Percentiles rank a stretch among this genome's conserved stretches.
Evolutionary conservation across 53 echinoderm and acorn worm genomes (phyloP).

Genomic region (Luidia sarsii): DNA sequence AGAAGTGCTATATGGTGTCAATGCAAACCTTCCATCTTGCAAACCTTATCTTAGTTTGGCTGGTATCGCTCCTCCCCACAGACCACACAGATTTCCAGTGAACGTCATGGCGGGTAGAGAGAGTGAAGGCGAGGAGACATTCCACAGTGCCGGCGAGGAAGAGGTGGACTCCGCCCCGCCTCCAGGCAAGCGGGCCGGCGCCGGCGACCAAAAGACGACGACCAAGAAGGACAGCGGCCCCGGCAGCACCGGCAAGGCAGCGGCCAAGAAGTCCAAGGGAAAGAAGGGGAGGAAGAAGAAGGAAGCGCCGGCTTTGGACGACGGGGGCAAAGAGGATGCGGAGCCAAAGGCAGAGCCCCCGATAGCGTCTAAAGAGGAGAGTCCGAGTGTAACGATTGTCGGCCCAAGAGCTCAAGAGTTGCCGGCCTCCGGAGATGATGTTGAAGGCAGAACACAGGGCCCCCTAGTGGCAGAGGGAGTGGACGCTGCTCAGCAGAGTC

Average conservation of each 20-base stretch:
- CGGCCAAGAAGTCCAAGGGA: slow-evolving; percentile 21
- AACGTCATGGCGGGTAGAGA: slow-evolving; percentile 77
- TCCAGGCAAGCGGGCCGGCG: neutral
- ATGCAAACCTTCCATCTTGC: too few species aligned
- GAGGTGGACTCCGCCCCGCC: neutral
- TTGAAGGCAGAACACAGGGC: too few species aligned
- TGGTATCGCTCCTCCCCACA: too few species aligned
- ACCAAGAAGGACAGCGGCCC: slow-evolving; percentile 31
- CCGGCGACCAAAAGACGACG: neutral
- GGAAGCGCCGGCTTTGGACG: neutral
- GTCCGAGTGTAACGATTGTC: too few species aligned
- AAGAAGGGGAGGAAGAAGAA: slow-evolving; percentile 41
- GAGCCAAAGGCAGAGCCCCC: neutral
- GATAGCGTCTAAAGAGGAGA: too few species aligned
- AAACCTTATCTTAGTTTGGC: too few species aligned
- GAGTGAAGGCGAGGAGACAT: slow-evolving; percentile 74
- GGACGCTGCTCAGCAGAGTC: neutral
- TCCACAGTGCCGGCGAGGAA: slow-evolving; percentile 95
- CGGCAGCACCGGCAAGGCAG: slow-evolving; percentile 14
- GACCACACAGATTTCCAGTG: too few species aligned
- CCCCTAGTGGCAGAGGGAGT: too few species aligned
- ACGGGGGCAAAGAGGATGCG: neutral
- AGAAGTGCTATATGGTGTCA: too few species aligned
- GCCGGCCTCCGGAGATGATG: too few species aligned
- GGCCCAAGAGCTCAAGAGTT: too few species aligned